phyloP scores from a whole-genome alignment of 2,888 invertebrate species.

The Dexiosoma caninum region DNA sequence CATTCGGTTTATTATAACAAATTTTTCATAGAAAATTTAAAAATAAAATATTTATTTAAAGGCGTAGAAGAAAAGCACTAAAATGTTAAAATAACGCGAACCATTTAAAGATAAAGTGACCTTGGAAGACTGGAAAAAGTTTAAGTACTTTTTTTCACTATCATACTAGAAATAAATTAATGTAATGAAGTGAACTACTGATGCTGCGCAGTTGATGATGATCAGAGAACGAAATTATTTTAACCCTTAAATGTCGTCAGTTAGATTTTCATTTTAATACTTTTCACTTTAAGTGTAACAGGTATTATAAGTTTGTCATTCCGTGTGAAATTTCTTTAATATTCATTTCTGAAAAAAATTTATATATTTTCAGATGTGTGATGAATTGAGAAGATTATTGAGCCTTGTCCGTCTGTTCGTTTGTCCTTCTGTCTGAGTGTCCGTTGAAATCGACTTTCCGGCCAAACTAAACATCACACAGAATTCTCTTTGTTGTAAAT shows the following conservation, averaged over 20 bases:
- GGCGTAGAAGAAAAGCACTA: conserved; percentile 40
- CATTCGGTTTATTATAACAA: conserved; percentile 27
- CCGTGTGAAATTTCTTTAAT: background rate
- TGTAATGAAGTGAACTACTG: conserved; percentile 1
- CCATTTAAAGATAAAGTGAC: conserved; percentile 28
- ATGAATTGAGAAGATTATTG: too few species aligned
- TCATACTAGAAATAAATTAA: conserved; percentile 2
- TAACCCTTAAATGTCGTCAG: conserved; percentile 13
- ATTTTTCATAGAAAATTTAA: conserved; percentile 49
- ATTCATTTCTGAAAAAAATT: too few species aligned
- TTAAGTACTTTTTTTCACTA: conserved; percentile 30
- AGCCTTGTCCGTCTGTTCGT: too few species aligned
- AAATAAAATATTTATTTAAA: conserved; percentile 37
- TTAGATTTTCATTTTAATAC: too few species aligned
- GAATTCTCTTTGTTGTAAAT: too few species aligned
- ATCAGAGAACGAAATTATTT: background rate
- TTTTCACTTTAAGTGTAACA: too few species aligned
- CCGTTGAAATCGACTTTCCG: too few species aligned
- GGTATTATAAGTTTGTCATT: too few species aligned
- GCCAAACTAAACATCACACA: too few species aligned
- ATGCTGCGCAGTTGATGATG: background rate
- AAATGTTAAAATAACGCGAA: conserved; percentile 16
- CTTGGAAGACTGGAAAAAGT: conserved; percentile 53
- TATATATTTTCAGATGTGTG: too few species aligned
- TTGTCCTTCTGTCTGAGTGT: too few species aligned